Base-by-base conservation (phyloP, 2,113 vertebrate species). In the Bubalus kerabau region DNA sequence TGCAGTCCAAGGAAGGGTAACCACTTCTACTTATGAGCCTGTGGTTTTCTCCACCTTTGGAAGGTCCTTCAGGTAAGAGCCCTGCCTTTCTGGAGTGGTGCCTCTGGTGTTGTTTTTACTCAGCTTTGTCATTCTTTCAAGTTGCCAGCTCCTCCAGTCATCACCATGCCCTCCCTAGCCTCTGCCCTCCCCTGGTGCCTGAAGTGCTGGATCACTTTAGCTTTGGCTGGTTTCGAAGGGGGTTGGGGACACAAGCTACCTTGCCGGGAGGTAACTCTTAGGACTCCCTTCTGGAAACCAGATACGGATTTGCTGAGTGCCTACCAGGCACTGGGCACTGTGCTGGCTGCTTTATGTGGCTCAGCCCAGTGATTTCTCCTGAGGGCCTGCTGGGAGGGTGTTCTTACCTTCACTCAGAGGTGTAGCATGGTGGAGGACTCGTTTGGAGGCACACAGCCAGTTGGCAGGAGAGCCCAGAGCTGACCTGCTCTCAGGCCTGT, bases 221-320 rank as follows among this genome's bases (percentile, higher is more conserved):
- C 87, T 90, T 21, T 54, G 62, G 46, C 56, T 83, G 46, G 52
- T 36, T 96, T 87, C 74, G n/a, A 81, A 87, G 87, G 48, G 46
- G 50, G 11, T 9, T 40, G 28, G 5, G 85, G 14, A 40, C 3
- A 2, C 0, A 50, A 64, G 78, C 32, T 43, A 16, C 21, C 48
- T 54, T 90, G 62, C 14, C 1, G 26, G 24, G 30, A 52, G n/a
- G 16, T 56, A n/a, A 81, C 10, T 28, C 32, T 71, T 16, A 7
- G 71, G 80, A 82, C 23, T 17, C 46, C 19, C 56, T 74, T 84
- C 48, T 76, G 80, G 84, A n/a, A 71, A 21, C 40, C 15, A 10
- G 30, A 4, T 9, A 24, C 5, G 74, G 60, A 23, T 60, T 32
- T 60, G 40, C 19, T 23, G 84, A 81, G 14, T 19, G 23, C 40